These are phyloP conservation scores for Drosophila anomelani DNA, from an alignment of 2,888 invertebrate genomes.

Conservation along the genomic window DNA sequence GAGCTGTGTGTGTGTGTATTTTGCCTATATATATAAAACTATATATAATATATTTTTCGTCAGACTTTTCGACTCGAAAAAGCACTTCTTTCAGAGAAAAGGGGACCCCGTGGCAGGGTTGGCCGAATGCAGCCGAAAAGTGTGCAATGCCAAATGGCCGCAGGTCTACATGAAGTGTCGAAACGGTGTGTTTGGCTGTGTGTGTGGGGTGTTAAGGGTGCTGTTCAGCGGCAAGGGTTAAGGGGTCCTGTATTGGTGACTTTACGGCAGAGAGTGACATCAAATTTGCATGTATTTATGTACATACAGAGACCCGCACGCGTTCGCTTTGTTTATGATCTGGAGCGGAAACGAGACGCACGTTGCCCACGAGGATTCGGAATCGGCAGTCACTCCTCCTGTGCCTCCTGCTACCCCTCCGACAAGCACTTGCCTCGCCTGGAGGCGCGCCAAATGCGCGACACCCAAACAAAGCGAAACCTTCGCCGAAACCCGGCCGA, in stretches of 20 bases:
- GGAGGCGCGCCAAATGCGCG: constrained; percentile 37
- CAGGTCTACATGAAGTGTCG: constrained; percentile 23
- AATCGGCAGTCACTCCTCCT: constrained; percentile 1
- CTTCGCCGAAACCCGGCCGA: constrained; percentile 35
- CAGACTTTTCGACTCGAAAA: constrained; percentile 1
- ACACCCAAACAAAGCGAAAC: constrained; percentile 21
- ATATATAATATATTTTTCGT: not conserved
- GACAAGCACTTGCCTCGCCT: constrained; percentile 21
- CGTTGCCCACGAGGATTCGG: constrained; percentile 35
- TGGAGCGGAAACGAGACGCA: constrained; percentile 71
- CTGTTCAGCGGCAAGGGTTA: not conserved
- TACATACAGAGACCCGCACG: constrained; percentile 47
- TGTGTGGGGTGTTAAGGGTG: constrained; percentile 5
- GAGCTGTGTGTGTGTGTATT: not conserved
- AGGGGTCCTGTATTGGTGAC: constrained; percentile 14
- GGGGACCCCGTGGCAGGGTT: not conserved
- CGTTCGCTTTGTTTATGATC: constrained; percentile 71
- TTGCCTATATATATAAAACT: not conserved
- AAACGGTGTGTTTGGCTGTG: not conserved
- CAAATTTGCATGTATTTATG: constrained; percentile 34
- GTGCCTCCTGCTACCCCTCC: not conserved
- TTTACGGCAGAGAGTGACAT: constrained; percentile 23
- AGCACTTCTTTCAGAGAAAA: not conserved
- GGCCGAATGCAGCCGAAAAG: constrained; percentile 53
- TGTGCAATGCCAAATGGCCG: constrained; percentile 50